Percentiles rank a stretch among this genome's conserved stretches.
Conservation (phyloP, 2,888 invertebrate species). For the Sabatieria punctata region DNA sequence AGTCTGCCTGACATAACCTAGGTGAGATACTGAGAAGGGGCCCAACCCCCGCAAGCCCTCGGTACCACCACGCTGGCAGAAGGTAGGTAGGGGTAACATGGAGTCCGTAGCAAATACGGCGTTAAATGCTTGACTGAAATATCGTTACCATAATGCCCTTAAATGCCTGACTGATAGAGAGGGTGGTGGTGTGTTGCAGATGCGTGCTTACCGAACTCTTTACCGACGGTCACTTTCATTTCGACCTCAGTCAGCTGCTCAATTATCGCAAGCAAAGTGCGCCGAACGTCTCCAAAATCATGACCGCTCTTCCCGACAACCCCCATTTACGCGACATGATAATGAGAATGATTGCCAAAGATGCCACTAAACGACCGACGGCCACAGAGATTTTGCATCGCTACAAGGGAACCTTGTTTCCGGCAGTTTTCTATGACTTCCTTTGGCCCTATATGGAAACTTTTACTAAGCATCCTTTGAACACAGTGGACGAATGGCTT, state of each 20-base stretch:
- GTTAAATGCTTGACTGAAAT: too few species aligned
- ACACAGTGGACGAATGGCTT: constrained; percentile 72
- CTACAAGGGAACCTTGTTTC: constrained; percentile 49
- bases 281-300: too few species aligned
- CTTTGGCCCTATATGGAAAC: constrained; percentile 72
- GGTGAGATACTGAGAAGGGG: too few species aligned
- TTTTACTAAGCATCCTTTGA: constrained; percentile 60
- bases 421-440: constrained; percentile 85
- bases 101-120: too few species aligned
- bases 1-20: too few species aligned
- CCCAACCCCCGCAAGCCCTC: too few species aligned
- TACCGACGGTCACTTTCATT: not conserved
- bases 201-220: not conserved
- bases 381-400: not conserved
- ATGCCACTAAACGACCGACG: not conserved
- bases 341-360: not conserved
- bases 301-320: not conserved
- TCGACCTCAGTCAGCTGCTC: not conserved
- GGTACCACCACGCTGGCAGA: too few species aligned
- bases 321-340: not conserved
- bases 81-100: too few species aligned
- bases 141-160: too few species aligned
- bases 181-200: too few species aligned
- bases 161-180: too few species aligned
- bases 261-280: too few species aligned